Conservation (phyloP, 1,140 invertebrate species). For the Scaptomyza hsui region DNA sequence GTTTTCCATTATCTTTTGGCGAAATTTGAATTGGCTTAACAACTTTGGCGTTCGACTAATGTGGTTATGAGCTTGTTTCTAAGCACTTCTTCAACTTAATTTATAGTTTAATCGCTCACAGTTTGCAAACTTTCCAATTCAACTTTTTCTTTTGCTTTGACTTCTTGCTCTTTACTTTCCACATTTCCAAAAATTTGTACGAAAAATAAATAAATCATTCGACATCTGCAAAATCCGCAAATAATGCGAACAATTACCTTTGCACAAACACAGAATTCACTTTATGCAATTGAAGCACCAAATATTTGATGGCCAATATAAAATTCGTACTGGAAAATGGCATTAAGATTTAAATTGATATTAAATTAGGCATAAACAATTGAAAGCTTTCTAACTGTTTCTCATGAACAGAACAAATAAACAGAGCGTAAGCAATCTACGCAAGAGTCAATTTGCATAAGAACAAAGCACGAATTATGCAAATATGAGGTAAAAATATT, state of each 20-base stretch:
- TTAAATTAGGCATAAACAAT: conserved; percentile 43
- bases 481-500: conserved; percentile 47
- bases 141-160: conserved; percentile 17
- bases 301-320: conserved; percentile 17
- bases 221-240: conserved; percentile 12
- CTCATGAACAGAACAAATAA: background rate
- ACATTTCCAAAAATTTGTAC: conserved; percentile 1
- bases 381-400: conserved; percentile 9
- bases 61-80: background rate
- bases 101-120: background rate
- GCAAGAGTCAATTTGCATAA: conserved; percentile 5
- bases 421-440: background rate
- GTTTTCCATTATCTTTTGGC: no score
- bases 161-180: conserved; percentile 8
- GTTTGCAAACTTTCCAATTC: background rate
- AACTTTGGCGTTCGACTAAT: conserved; percentile 20
- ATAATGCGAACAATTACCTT: conserved; percentile 32
- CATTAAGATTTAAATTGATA: conserved; percentile 60
- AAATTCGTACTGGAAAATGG: conserved; percentile 26
- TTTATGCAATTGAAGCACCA: conserved; percentile 24
- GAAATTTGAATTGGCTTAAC: background rate
- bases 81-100: background rate
- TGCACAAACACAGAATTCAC: conserved; percentile 4
- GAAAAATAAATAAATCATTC: conserved; percentile 26
- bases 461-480: conserved; percentile 40